These are phyloP conservation scores for Nannobrachium achirus DNA, from an alignment of 2,113 vertebrate species.

Conservation along the genomic window DNA sequence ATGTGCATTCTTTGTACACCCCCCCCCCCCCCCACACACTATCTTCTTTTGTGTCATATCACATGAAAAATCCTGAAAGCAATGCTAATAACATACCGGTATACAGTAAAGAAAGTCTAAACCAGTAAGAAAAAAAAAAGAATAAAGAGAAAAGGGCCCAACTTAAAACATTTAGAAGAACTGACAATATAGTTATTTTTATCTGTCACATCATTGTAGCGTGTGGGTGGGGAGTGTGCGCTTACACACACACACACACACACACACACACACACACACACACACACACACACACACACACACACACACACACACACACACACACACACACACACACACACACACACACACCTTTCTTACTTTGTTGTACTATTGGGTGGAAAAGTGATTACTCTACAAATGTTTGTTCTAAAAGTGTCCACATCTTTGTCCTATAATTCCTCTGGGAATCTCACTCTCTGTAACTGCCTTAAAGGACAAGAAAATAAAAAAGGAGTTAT, in stretches of 20 bases:
- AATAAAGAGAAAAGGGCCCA: neutral
- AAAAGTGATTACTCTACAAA: neutral
- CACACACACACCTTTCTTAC: neutral
- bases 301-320: too few species aligned
- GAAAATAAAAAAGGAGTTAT: neutral
- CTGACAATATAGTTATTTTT: conserved; percentile 9
- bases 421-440: neutral
- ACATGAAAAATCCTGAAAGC: conserved; percentile 5
- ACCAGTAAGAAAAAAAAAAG: neutral
- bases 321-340: neutral
- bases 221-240: too few species aligned
- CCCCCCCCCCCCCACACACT: neutral
- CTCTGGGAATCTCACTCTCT: neutral
- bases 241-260: too few species aligned
- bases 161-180: neutral
- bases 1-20: neutral
- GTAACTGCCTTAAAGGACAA: conserved; percentile 27
- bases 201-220: neutral
- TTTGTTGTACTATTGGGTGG: neutral
- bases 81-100: neutral
- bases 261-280: too few species aligned
- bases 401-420: neutral
- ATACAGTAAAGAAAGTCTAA: neutral
- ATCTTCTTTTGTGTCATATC: conserved; percentile 2
- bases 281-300: too few species aligned